Evolutionary conservation across 1,140 invertebrate species (phyloP).

Genomic region (Bilobella aurantiaca): DNA sequence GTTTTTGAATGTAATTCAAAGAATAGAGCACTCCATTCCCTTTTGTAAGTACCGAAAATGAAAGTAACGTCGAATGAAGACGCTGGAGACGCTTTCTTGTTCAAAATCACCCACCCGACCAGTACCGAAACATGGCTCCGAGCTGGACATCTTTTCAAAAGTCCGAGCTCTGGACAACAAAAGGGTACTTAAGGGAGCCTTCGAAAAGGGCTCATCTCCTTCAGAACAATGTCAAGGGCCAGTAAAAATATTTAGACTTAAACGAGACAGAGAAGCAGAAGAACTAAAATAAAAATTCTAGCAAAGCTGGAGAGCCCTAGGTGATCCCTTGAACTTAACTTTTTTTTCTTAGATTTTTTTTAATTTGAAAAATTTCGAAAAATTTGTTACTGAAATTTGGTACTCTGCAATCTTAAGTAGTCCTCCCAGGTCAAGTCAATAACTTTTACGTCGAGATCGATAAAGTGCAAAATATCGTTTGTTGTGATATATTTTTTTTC

Average conservation of each 20-base stretch:
- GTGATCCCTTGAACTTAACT: background rate
- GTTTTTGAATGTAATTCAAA: background rate
- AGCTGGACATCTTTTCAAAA: constrained; percentile 6
- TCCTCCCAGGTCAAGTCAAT: background rate
- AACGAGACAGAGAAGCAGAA: background rate
- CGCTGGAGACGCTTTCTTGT: background rate
- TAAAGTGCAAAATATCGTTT: background rate
- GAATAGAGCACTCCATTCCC: background rate
- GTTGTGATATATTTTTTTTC: background rate
- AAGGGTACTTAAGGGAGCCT: background rate
- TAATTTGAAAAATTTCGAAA: background rate
- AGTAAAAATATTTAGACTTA: background rate
- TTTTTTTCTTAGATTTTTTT: background rate
- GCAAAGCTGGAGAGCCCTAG: too few relatives aligned
- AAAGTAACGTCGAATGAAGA: background rate
- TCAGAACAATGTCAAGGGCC: background rate
- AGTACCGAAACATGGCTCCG: background rate
- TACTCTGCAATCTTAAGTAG: background rate
- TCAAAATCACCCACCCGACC: background rate
- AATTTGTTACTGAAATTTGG: background rate
- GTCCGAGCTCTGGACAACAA: background rate
- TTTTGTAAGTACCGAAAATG: background rate
- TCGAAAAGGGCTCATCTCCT: background rate
- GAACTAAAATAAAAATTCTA: too few relatives aligned
- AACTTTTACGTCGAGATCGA: background rate